phyloP scores from a whole-genome alignment of 2,113 vertebrate species.

The Actinemys pallida region DNA sequence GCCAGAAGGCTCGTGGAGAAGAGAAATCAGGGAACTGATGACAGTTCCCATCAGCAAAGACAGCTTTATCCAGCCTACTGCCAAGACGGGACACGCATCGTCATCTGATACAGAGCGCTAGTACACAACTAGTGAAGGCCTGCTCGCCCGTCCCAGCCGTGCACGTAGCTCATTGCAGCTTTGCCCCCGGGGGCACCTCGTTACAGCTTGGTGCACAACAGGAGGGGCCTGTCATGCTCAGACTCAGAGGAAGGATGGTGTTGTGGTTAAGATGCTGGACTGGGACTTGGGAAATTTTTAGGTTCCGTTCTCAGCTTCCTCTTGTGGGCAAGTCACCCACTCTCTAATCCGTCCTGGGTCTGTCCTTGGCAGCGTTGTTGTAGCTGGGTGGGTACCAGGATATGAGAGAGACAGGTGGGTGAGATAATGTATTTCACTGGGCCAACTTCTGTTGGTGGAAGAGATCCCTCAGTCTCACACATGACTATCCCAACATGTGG shows the following conservation, averaged over 20 bases:
- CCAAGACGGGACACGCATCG: not conserved
- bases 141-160: not conserved
- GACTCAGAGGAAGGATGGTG: not conserved
- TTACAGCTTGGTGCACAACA: not conserved
- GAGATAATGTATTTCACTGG: not conserved
- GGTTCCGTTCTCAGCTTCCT: not conserved
- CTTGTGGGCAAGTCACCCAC: not conserved
- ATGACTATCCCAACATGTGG: no score
- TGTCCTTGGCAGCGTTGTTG: not conserved
- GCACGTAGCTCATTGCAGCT: not conserved
- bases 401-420: not conserved
- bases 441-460: not conserved
- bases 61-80: not conserved
- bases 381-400: not conserved
- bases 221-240: not conserved
- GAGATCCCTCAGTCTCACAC: not conserved
- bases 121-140: not conserved
- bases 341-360: not conserved
- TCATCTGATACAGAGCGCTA: not conserved
- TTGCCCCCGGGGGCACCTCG: rapidly evolving
- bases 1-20: rapidly evolving
- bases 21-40: not conserved
- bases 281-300: not conserved
- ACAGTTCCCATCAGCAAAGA: not conserved
- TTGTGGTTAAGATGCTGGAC: not conserved